Conservation (phyloP, 2,797 vertebrate species). For the Neosilurus mollespiculum region DNA sequence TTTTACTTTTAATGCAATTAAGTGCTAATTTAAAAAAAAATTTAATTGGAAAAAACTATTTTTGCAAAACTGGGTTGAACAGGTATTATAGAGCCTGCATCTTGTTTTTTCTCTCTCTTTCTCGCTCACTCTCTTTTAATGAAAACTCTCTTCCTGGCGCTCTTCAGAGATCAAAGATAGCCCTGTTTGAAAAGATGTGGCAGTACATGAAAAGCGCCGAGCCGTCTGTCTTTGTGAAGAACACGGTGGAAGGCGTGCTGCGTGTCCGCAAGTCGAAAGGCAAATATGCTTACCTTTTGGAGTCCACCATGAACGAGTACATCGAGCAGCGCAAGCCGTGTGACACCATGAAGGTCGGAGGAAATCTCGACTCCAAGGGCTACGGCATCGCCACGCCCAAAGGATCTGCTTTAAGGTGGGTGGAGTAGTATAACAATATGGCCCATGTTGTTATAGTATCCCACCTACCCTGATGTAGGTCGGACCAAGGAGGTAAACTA, state of each 20-base stretch:
- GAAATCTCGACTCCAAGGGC: slow-evolving; percentile 98
- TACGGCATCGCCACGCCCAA: slow-evolving; percentile 98
- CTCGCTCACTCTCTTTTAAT: not conserved
- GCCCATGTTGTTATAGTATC: slow-evolving; percentile 99
- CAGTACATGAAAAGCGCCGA: slow-evolving; percentile 97
- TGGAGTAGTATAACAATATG: slow-evolving; percentile 99
- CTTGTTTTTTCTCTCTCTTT: not conserved
- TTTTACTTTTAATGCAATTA: not conserved
- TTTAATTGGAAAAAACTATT: not conserved
- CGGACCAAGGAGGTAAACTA: slow-evolving; percentile 58
- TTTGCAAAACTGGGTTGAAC: not conserved
- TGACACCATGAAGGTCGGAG: slow-evolving; percentile 99
- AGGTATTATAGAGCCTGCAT: not conserved
- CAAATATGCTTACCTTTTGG: slow-evolving; percentile 96
- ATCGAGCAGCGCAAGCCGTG: slow-evolving; percentile 97
- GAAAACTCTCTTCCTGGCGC: not conserved
- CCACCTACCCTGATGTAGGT: slow-evolving; percentile 98
- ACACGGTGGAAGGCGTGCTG: slow-evolving; percentile 92
- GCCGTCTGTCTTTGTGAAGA: slow-evolving; percentile 95
- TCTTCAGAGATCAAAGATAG: slow-evolving; percentile 93
- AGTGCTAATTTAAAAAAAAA: not conserved
- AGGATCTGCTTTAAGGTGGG: slow-evolving; percentile 99
- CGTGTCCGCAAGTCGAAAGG: slow-evolving; percentile 96
- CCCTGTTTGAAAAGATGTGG: slow-evolving; percentile 99
- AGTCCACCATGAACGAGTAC: slow-evolving; percentile 99